phyloP scores from a whole-genome alignment of 2,888 invertebrate species.

The Oxyteleia sp. region DNA sequence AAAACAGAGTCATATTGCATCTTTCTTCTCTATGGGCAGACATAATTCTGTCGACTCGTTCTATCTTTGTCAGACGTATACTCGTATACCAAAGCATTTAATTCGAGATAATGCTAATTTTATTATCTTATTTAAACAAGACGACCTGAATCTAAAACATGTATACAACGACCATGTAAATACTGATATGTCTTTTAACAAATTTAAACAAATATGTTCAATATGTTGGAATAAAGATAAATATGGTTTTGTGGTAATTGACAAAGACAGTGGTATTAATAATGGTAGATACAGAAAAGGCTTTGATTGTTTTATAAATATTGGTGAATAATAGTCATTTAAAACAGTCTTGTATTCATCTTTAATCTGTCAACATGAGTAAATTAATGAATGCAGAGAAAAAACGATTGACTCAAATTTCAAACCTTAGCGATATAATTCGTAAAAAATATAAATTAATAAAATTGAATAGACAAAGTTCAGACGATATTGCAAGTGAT shows the following conservation, averaged over 20 bases:
- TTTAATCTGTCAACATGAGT: conserved; percentile 58
- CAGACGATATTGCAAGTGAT: conserved; percentile 6
- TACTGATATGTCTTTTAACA: conserved; percentile 66
- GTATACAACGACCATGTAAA: conserved; percentile 67
- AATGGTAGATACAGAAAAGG: conserved; percentile 73
- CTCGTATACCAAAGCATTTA: conserved; percentile 56
- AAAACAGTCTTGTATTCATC: too few relatives aligned
- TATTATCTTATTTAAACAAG: conserved; percentile 81
- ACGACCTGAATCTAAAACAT: conserved; percentile 83
- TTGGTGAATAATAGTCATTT: conserved; percentile 13
- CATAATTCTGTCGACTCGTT: conserved; percentile 78
- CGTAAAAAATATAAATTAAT: conserved; percentile 43
- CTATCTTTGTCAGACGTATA: conserved; percentile 79
- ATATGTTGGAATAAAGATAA: conserved; percentile 75
- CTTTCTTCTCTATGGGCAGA: conserved; percentile 74
- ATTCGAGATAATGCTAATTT: conserved; percentile 54
- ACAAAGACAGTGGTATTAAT: conserved; percentile 72
- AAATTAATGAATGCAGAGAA: conserved; percentile 24
- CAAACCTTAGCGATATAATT: conserved; percentile 66
- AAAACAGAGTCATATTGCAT: conserved; percentile 72
- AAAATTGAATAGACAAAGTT: conserved; percentile 2
- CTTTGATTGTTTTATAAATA: conserved; percentile 56
- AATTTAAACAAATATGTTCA: conserved; percentile 69
- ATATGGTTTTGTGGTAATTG: conserved; percentile 74
- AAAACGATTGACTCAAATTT: conserved; percentile 30